Percentiles rank a stretch among this genome's conserved stretches.
phyloP scores from a whole-genome alignment of 1,140 invertebrate species.

The Parapsyche elsis region DNA sequence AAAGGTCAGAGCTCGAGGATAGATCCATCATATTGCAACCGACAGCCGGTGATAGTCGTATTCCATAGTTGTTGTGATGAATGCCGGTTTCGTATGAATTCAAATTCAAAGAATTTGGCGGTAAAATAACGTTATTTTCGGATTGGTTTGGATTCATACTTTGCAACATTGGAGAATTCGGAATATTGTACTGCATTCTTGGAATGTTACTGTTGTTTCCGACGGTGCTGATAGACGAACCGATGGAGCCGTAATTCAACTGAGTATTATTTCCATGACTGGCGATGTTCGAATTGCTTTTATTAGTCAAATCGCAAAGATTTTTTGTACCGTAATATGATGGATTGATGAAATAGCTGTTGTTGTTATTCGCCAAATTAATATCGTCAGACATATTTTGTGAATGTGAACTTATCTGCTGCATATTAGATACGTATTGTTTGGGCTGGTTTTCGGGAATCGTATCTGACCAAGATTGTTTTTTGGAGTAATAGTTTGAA shows the following conservation, averaged over 20 bases:
- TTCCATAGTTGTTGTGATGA: conserved; percentile 39
- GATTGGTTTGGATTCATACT: conserved; percentile 16
- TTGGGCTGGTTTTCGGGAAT: conserved; percentile 36
- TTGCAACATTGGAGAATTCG: neutral
- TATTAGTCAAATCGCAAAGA: conserved; percentile 25
- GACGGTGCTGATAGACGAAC: conserved; percentile 5
- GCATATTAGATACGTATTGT: conserved; percentile 20
- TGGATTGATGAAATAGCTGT: conserved; percentile 48
- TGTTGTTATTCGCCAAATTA: conserved; percentile 39
- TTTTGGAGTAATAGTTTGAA: conserved; percentile 50
- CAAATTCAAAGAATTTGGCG: neutral
- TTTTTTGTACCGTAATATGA: conserved; percentile 45
- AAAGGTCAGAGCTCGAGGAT: conserved; percentile 14
- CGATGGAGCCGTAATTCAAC: conserved; percentile 40
- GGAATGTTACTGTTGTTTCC: neutral
- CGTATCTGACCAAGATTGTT: conserved; percentile 47
- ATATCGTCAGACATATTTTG: conserved; percentile 48
- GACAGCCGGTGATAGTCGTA: conserved; percentile 27
- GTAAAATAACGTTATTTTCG: conserved; percentile 16
- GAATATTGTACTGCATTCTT: neutral
- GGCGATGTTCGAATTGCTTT: conserved; percentile 21
- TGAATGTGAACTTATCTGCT: conserved; percentile 33
- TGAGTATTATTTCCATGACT: conserved; percentile 28
- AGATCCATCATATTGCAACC: conserved; percentile 43
- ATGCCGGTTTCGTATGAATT: conserved; percentile 32